Evolutionary conservation across 1,140 invertebrate species (phyloP).

Genomic region (Drosophila ananassae): DNA sequence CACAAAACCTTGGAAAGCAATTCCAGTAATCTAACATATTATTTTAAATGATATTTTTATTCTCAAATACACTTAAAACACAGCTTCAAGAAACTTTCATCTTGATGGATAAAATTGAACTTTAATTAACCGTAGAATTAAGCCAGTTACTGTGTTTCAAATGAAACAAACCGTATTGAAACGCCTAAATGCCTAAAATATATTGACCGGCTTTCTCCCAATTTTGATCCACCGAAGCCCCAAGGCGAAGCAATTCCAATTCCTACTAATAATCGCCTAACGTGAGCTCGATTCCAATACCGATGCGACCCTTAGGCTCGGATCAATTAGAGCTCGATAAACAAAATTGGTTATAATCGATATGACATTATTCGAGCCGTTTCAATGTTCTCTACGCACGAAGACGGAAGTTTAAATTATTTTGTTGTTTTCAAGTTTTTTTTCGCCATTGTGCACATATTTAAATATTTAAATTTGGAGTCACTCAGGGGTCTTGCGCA

Average conservation of each 20-base stretch:
- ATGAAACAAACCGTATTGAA: constrained; percentile 13
- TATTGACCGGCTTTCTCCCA: constrained; percentile 31
- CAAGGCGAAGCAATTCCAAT: constrained; percentile 20
- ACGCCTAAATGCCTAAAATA: constrained; percentile 4
- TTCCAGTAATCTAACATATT: no score
- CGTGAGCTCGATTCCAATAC: constrained; percentile 32
- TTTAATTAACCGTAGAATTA: background rate
- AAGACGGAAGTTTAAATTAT: constrained; percentile 49
- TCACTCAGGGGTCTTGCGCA: constrained; percentile 31
- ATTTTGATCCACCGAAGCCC: constrained; percentile 19
- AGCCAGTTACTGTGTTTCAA: constrained; percentile 2
- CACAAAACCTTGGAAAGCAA: no score
- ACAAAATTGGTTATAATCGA: constrained; percentile 44
- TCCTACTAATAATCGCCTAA: constrained; percentile 32
- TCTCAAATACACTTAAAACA: background rate
- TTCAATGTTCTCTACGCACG: constrained; percentile 13
- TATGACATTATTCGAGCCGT: constrained; percentile 43
- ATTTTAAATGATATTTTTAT: background rate
- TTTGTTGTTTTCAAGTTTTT: constrained; percentile 9
- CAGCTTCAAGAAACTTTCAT: background rate
- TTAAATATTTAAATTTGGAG: constrained; percentile 45
- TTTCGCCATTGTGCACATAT: background rate
- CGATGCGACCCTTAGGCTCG: constrained; percentile 20
- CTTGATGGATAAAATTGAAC: background rate
- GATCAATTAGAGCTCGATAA: constrained; percentile 24